These are phyloP conservation scores for Felis chaus DNA, from an alignment of 2,113 vertebrate species.

Conservation along the genomic window DNA sequence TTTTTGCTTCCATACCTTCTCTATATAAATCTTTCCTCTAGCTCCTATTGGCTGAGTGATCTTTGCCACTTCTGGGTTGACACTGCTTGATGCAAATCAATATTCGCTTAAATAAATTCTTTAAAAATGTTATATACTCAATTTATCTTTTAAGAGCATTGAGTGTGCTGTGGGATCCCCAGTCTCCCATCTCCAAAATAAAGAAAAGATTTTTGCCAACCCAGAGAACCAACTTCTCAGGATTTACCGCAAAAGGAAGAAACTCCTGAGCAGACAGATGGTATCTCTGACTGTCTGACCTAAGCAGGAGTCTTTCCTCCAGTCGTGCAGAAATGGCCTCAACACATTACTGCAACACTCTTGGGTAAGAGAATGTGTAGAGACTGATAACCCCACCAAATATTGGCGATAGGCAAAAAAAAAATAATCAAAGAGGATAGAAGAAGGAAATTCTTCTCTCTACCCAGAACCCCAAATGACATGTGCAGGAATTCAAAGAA, in stretches of 20 bases:
- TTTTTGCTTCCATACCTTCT: not conserved
- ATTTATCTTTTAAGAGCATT: not conserved
- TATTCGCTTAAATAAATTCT: not conserved
- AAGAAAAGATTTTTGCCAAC: not conserved
- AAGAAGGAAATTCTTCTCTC: not conserved
- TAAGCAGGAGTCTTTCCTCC: not conserved
- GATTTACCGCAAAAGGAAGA: not conserved
- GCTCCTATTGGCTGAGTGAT: not conserved
- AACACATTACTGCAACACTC: not conserved
- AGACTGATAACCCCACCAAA: not conserved
- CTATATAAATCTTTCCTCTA: not conserved
- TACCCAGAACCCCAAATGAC: not conserved
- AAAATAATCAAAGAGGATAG: not conserved
- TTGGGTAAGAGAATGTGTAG: not conserved
- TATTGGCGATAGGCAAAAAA: not conserved
- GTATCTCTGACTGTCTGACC: not conserved
- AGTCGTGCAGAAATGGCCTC: not conserved
- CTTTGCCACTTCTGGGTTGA: not conserved
- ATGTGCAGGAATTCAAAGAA: not conserved
- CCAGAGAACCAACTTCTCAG: not conserved
- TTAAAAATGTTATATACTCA: not conserved
- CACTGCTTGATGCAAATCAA: not conserved
- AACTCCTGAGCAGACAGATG: not conserved
- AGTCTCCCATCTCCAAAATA: not conserved
- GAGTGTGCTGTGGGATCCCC: not conserved